These are phyloP conservation scores for Champsocephalus gunnari DNA, from an alignment of 2,797 vertebrate species.

Conservation along the genomic window DNA sequence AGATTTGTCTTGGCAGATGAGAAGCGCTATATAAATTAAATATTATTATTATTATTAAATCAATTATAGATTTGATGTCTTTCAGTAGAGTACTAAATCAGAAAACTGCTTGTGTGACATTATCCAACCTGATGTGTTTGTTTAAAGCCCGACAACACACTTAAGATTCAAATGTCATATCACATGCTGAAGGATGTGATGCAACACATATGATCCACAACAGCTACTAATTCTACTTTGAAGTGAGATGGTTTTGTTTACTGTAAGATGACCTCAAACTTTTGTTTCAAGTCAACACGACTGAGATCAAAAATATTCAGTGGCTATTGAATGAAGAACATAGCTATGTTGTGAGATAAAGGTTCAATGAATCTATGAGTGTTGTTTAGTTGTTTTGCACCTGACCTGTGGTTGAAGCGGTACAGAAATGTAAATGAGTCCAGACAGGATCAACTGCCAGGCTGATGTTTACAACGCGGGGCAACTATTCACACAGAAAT, in stretches of 20 bases:
- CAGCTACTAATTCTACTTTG: background rate
- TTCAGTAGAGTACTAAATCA: background rate
- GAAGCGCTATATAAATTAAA: too few relatives aligned
- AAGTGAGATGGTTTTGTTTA: constrained; percentile 1
- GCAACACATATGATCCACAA: background rate
- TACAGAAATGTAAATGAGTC: background rate
- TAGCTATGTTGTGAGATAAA: constrained; percentile 3
- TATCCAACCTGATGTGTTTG: background rate
- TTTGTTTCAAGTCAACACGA: too few relatives aligned
- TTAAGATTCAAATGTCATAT: background rate
- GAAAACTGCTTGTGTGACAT: background rate
- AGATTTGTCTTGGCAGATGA: too few relatives aligned
- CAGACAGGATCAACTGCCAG: background rate
- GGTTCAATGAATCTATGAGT: background rate
- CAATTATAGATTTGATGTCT: background rate
- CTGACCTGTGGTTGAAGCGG: constrained; percentile 18
- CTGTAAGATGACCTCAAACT: background rate
- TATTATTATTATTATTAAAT: background rate
- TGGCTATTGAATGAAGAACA: background rate
- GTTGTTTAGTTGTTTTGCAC: constrained; percentile 33
- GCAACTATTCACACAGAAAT: background rate
- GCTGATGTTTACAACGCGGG: constrained; percentile 16
- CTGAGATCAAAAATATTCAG: too few relatives aligned
- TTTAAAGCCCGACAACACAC: background rate
- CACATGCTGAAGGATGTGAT: background rate